A percentile compares a stretch with the other conserved stretches of the same genome.
Conservation (phyloP, 1,140 invertebrate species). For the Ylistrum balloti region DNA sequence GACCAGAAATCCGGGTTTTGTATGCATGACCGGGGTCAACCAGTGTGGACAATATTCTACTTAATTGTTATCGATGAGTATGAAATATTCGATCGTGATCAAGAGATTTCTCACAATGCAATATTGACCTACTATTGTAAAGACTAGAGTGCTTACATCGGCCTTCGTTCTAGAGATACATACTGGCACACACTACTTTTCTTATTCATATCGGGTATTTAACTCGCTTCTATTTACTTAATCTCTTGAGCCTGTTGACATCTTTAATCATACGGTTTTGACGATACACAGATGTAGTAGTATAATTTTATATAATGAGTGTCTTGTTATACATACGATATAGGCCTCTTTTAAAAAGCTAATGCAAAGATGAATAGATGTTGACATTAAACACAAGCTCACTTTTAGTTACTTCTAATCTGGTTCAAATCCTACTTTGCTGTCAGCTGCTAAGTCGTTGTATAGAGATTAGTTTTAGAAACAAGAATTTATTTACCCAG, state of each 20-base stretch:
- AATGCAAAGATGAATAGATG: neutral
- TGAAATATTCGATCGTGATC: neutral
- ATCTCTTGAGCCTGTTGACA: neutral
- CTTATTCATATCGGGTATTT: neutral
- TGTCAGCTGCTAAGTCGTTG: neutral
- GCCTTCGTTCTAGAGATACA: neutral
- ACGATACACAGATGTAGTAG: neutral
- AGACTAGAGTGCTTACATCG: neutral
- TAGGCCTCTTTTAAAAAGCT: neutral
- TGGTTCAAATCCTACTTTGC: conserved; percentile 7
- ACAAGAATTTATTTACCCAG: neutral
- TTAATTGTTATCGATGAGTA: conserved; percentile 28
- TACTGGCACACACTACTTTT: neutral
- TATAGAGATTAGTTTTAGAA: neutral
- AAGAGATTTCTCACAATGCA: neutral
- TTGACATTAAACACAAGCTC: neutral
- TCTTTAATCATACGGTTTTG: neutral
- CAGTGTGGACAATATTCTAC: conserved; percentile 13
- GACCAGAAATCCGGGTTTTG: neutral
- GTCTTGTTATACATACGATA: neutral
- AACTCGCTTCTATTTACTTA: conserved; percentile 19
- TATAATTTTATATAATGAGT: conserved; percentile 11
- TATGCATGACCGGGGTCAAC: conserved; percentile 3
- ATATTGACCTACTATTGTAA: conserved; percentile 5
- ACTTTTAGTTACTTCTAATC: neutral